These are phyloP conservation scores for Drosophila obscura DNA, from an alignment of 1,140 invertebrate genomes.

Conservation along the genomic window DNA sequence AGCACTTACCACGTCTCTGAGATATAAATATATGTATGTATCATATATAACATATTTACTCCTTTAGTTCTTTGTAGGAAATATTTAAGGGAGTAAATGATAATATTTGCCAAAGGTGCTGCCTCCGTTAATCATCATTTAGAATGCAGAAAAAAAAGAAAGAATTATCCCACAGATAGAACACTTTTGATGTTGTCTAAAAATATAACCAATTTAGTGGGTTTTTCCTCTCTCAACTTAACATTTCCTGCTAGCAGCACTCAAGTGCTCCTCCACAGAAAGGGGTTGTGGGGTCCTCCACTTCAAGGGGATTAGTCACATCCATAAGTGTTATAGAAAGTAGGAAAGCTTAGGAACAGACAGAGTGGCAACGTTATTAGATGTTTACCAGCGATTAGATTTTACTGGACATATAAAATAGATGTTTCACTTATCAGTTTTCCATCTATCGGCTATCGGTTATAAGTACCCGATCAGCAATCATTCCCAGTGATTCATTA, in stretches of 20 bases:
- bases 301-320: conserved; percentile 24
- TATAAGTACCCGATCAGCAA: no score
- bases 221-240: conserved; percentile 6
- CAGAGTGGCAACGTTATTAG: conserved; percentile 16
- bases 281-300: not conserved
- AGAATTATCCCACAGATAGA: not conserved
- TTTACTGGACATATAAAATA: no score
- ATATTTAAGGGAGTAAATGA: not conserved
- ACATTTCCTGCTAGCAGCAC: conserved; percentile 1
- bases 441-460: no score
- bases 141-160: not conserved
- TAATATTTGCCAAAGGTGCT: not conserved
- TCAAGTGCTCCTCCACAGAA: not conserved
- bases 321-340: conserved; percentile 11
- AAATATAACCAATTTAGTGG: conserved; percentile 6
- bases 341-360: conserved; percentile 11
- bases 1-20: not conserved
- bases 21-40: not conserved
- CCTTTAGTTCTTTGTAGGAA: no score
- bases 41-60: not conserved
- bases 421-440: not conserved
- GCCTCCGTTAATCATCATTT: not conserved
- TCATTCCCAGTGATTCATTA: no score
- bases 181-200: not conserved
- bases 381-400: not conserved